Base-by-base conservation (phyloP, 1,140 invertebrate genomes). In the Augochlora pura region DNA sequence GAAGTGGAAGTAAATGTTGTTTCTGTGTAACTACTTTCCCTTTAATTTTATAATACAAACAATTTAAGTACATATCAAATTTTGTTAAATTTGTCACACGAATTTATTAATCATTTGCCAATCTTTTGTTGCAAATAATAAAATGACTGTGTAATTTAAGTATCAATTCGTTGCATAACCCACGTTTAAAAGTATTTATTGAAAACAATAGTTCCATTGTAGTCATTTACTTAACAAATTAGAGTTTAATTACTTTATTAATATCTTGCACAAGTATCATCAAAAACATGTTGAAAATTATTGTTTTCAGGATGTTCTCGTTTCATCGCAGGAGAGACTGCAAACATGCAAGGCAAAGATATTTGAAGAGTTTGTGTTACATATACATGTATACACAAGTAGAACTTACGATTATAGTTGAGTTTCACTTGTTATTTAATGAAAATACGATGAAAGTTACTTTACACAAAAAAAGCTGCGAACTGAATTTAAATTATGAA, bases 281-380 rank as follows among this genome's bases (percentile, higher is more conserved):
- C 18, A 83, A 81, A 80, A 76, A 81, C 67, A 74, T 57, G 67
- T 87, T 85, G 39, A 80, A 78, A 81, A 89, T 89, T 87, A 81
- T 88, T 88, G 82, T 59, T 90, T 90, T 86, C 88, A 90, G 88
- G 88, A 66, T 87, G 81, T 83, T 68, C 82, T 86, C 86, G 82
- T 85, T 81, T 74, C 80, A 49, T 77, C 76, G 52, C 80, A 86
- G 39, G 71, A 65, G 77, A 84, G 75, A 84, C 70, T 71, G 25
- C 85, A 75, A 86, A 73, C 64, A 60, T 82, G 77, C 85, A 82
- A 57, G 68, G 68, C 46, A 84, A 82, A 84, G 67, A 84, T 86
- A 81, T 68, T 83, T 81, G 82, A 85, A 79, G 77, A 81, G 67
- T 79, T 69, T 70, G 8, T 49, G 23, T 74, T 49, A 32, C 0